phyloP scores from a whole-genome alignment of 2,113 vertebrate genomes.

The Ibidorhyncha struthersii region DNA sequence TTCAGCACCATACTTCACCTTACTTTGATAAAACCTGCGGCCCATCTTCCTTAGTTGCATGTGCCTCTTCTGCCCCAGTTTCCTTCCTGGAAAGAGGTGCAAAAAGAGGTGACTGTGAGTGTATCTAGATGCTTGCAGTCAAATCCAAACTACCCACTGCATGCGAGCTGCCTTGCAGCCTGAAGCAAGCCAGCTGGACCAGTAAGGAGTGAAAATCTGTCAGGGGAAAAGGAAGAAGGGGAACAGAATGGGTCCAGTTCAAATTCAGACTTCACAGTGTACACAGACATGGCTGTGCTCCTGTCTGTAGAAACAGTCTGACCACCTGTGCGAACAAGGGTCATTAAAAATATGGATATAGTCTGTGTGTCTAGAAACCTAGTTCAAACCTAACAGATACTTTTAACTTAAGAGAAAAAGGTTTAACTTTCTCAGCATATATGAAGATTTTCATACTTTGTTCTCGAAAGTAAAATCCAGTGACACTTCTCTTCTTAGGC shows the following conservation, averaged over 20 bases:
- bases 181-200: not conserved
- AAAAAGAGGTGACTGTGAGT: not conserved
- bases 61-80: not conserved
- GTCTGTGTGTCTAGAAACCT: not conserved
- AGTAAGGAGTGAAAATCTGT: not conserved
- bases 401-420: not conserved
- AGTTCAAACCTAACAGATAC: not conserved
- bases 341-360: not conserved
- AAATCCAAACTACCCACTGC: not conserved
- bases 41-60: not conserved
- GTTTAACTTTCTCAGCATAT: not conserved
- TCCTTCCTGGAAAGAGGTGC: not conserved
- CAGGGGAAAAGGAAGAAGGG: not conserved
- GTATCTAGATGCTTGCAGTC: not conserved
- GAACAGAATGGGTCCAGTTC: not conserved
- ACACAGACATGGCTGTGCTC: not conserved
- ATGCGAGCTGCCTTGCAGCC: not conserved
- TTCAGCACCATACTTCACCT: not conserved
- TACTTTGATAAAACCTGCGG: not conserved
- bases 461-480: slow-evolving; percentile 7
- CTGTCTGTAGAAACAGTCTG: not conserved
- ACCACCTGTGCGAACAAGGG: fast-evolving
- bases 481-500: not conserved
- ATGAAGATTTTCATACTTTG: not conserved
- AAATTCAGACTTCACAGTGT: not conserved